Evolutionary conservation across 2,888 invertebrate genomes (phyloP).

Genomic region (Argyresthia goedartella): DNA sequence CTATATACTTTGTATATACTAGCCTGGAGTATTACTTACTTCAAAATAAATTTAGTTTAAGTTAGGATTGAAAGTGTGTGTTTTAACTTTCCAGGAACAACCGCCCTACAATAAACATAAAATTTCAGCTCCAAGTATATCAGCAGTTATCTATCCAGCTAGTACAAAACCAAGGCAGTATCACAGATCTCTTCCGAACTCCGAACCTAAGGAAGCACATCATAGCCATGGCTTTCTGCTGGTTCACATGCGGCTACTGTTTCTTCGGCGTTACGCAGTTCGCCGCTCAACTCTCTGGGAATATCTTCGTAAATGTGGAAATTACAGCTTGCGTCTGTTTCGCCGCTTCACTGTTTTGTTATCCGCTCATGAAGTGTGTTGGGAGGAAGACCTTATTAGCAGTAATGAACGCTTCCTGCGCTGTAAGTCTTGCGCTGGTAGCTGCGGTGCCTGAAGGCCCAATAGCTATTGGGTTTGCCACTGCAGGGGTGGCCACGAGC

Average conservation of each 20-base stretch:
- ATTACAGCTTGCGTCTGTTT: constrained; percentile 77
- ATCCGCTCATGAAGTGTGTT: constrained; percentile 73
- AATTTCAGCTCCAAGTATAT: constrained; percentile 33
- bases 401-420: constrained; percentile 72
- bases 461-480: constrained; percentile 72
- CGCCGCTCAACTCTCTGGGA: constrained; percentile 81
- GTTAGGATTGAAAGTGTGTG: too few species aligned
- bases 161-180: constrained; percentile 41
- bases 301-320: constrained; percentile 83
- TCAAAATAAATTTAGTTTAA: too few species aligned
- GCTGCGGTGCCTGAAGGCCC: constrained; percentile 58
- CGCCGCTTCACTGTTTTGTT: constrained; percentile 71
- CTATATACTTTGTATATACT: too few species aligned
- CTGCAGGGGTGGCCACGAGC: constrained; percentile 82
- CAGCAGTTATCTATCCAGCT: constrained; percentile 21
- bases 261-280: constrained; percentile 71
- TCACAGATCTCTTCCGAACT: constrained; percentile 76
- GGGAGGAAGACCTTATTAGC: constrained; percentile 78
- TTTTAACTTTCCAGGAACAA: constrained; percentile 29
- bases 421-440: constrained; percentile 71
- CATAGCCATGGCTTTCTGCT: constrained; percentile 73
- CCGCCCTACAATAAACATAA: constrained; percentile 46
- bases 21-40: too few species aligned
- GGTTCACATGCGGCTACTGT: constrained; percentile 74
- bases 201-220: constrained; percentile 79